phyloP scores from a whole-genome alignment of 1,140 invertebrate genomes.

The Drosophila nasuta region DNA sequence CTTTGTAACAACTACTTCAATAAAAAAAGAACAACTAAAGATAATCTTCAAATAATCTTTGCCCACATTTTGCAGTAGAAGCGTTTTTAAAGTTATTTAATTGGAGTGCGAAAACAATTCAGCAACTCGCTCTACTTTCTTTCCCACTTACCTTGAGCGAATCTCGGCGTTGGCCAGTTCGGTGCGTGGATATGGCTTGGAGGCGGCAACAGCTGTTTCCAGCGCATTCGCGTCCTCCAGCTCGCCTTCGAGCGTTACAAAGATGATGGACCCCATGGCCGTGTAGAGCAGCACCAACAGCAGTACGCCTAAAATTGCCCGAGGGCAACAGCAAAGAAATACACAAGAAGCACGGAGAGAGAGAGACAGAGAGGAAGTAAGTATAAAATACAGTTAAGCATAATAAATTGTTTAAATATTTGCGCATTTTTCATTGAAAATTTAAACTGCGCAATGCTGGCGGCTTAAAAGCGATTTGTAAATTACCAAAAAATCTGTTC shows the following conservation, averaged over 20 bases:
- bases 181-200: constrained; percentile 87
- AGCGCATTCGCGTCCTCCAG: constrained; percentile 73
- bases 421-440: not conserved
- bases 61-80: no score
- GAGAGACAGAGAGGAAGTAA: not conserved
- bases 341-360: no score
- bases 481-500: no score
- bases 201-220: constrained; percentile 87
- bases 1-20: no score
- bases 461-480: not conserved
- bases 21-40: no score
- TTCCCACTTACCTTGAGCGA: constrained; percentile 83
- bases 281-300: constrained; percentile 95
- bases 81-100: no score
- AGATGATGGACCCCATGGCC: constrained; percentile 95
- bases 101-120: not conserved
- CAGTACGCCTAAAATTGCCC: constrained; percentile 88
- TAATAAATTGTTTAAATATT: not conserved
- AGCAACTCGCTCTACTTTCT: no score
- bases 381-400: not conserved
- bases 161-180: constrained; percentile 84
- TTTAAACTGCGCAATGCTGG: not conserved
- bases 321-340: no score
- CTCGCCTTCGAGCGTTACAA: constrained; percentile 93
- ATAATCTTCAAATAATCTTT: no score